These are phyloP conservation scores for Epizoanthus ramosus DNA, from an alignment of 92 coral and sea anemone genomes.

Conservation along the genomic window DNA sequence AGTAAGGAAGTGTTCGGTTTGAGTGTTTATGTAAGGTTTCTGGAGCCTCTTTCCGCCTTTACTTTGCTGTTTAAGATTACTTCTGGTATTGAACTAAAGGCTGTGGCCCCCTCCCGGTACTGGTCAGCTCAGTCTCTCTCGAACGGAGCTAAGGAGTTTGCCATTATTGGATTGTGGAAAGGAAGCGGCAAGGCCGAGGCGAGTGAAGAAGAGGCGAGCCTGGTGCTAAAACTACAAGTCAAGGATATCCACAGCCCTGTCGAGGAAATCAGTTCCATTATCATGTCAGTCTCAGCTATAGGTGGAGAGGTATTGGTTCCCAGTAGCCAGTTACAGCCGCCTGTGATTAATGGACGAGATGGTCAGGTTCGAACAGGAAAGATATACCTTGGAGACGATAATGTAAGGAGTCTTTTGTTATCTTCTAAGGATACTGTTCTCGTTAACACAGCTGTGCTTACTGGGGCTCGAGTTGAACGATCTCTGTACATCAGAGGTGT, in stretches of 20 bases:
- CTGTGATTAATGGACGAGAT: conserved; percentile 46
- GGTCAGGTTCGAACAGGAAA: conserved; percentile 39
- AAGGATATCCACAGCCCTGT: conserved; percentile 35
- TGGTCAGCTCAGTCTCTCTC: conserved; percentile 39
- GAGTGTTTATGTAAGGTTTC: conserved; percentile 26
- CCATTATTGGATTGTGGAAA: conserved; percentile 42
- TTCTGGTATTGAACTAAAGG: conserved; percentile 35
- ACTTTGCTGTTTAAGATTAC: conserved; percentile 51
- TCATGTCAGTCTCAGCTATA: conserved; percentile 1
- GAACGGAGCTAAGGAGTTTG: conserved; percentile 49
- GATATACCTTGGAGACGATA: conserved; percentile 39
- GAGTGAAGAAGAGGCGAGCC: not conserved
- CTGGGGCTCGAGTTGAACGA: conserved; percentile 35
- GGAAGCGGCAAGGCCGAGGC: not conserved
- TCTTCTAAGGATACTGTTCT: conserved; percentile 44
- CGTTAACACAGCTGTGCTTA: conserved; percentile 53
- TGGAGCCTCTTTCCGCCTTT: conserved; percentile 24
- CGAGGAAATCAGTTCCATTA: conserved; percentile 24
- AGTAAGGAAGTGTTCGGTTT: conserved; percentile 30
- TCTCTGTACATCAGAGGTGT: conserved; percentile 38
- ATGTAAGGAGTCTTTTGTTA: conserved; percentile 31
- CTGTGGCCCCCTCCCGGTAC: conserved; percentile 24
- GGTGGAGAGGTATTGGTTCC: conserved; percentile 44
- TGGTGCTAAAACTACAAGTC: conserved; percentile 28
- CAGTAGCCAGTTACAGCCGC: not conserved